Evolutionary conservation across 1,140 invertebrate species (phyloP), one percentile per base, ranked within the genome.

Genomic region (Hylyphantes graminicola): DNA sequence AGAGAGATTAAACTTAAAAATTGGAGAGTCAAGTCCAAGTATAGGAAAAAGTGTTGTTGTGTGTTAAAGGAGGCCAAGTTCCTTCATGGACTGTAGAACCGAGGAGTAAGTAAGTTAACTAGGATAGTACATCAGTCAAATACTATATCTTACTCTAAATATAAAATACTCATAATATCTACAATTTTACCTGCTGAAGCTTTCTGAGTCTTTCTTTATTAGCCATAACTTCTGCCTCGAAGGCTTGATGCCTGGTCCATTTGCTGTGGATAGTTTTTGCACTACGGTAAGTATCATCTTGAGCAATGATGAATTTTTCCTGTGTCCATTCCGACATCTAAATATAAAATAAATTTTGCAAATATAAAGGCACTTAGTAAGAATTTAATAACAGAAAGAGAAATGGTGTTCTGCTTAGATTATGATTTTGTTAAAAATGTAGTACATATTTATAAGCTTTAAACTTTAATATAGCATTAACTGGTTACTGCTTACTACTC

Each of bases 191-290:
- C 89, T 96, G 93, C 89, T 97, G 94, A 50, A 99, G 92, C 86
- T 97, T 94, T 75, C 94, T 93, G 0, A 99, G 91, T 75, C 98
- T 93, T 89, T 99, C 97, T 90, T 99, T 99, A 90, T 99, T 99
- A 50, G 98, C 96, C 0, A 95, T 96, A 87, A 99, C 98, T 91
- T 99, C 98, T 0, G 97, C 96, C 90, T 99, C 98, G 90, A 99
- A 99, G 0, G 98, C 98, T 90, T 99, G 97, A 91, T 99, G 98
- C 51, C 98, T 92, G 3, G 98, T 98, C 95, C 98, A 99, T 90
- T 99, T 99, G 87, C 97, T 98, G 89, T 99, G 98, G 13, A 99
- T 96, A 9, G 98, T 99, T 90, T 99, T 99, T 2, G 97, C 97
- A 88, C 96, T 96, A 87, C 96, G 91, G 89, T 99, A 99, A 0